A percentile compares a stretch with the other conserved stretches of the same genome.
Evolutionary conservation across 2,888 invertebrate genomes (phyloP).

Genomic region (Heliconius sara): DNA sequence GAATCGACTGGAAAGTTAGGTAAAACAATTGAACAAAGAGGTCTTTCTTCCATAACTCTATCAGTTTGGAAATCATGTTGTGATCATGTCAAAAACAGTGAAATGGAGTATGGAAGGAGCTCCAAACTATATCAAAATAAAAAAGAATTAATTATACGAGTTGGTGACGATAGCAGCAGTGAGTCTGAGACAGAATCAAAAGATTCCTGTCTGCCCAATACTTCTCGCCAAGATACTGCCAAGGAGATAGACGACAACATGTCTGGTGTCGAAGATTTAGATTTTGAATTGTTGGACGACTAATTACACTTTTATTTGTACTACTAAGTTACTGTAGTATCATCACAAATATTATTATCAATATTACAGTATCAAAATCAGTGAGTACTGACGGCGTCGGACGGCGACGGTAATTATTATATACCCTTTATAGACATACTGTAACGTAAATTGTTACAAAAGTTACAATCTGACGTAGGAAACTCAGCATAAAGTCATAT

Average conservation of each 20-base stretch:
- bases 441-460: background rate
- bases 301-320: background rate
- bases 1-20: no score
- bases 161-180: background rate
- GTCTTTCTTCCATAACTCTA: background rate
- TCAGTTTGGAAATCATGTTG: no score
- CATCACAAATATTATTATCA: background rate
- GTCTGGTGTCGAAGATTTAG: background rate
- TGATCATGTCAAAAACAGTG: no score
- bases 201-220: background rate
- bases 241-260: background rate
- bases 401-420: background rate
- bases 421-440: background rate
- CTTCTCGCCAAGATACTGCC: background rate
- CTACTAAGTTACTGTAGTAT: background rate
- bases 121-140: background rate
- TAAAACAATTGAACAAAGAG: background rate
- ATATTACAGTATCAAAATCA: background rate
- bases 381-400: background rate
- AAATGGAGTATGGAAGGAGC: background rate
- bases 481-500: no score
- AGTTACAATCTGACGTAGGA: no score
- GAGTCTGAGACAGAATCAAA: background rate
- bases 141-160: background rate
- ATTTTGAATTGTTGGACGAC: background rate